Percentiles rank a stretch among this genome's conserved stretches.
Conservation (phyloP, 2,888 invertebrate species). For the Caenorhabditis japonica region DNA sequence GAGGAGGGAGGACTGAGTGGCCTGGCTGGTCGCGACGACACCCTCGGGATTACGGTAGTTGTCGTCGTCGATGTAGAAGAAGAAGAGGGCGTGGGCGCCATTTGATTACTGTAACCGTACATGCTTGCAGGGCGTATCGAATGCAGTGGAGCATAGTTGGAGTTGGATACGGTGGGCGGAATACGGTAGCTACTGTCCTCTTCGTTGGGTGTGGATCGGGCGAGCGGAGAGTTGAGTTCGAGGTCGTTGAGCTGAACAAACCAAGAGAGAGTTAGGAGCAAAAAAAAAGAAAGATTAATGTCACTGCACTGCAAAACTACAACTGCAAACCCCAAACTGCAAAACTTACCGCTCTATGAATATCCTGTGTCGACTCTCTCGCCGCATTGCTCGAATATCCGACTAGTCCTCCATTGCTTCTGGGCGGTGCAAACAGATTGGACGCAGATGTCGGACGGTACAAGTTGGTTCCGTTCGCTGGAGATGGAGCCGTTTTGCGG, state of each 20-base stretch:
- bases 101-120: constrained; percentile 28
- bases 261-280: constrained; percentile 7
- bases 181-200: constrained; percentile 33
- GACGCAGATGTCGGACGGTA: constrained; percentile 59
- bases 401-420: constrained; percentile 42
- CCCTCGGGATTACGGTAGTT: constrained; percentile 28
- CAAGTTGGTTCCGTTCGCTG: constrained; percentile 31
- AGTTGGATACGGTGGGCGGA: constrained; percentile 35
- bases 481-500: constrained; percentile 33
- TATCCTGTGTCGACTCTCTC: constrained; percentile 53
- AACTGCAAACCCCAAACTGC: not conserved
- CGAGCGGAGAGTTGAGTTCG: constrained; percentile 47
- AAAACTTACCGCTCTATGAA: constrained; percentile 57
- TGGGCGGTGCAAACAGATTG: constrained; percentile 59
- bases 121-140: constrained; percentile 43
- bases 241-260: constrained; percentile 43
- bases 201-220: constrained; percentile 49
- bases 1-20: constrained; percentile 6
- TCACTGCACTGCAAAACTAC: constrained; percentile 15
- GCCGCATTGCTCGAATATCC: constrained; percentile 58
- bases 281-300: not conserved
- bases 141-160: constrained; percentile 34
- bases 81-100: constrained; percentile 13
- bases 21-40: not conserved
- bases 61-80: constrained; percentile 23